phyloP scores from a whole-genome alignment of 2,888 invertebrate species.

The Drosophila engyochracea region DNA sequence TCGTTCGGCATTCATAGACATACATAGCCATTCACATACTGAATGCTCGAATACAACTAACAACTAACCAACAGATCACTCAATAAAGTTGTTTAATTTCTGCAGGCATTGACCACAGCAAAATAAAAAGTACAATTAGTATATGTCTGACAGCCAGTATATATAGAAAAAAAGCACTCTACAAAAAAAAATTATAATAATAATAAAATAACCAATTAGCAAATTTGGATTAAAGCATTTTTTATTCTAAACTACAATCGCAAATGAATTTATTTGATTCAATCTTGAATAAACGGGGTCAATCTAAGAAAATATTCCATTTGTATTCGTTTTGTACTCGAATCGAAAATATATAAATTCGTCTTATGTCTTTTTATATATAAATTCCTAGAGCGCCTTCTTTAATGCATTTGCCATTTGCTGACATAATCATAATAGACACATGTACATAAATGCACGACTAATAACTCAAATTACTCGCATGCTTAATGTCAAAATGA shows the following conservation, averaged over 20 bases:
- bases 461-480: conserved; percentile 1
- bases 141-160: too few relatives aligned
- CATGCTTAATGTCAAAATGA: conserved; percentile 7
- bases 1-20: background rate
- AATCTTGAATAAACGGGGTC: background rate
- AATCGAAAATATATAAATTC: too few relatives aligned
- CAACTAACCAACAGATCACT: conserved; percentile 27
- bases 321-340: background rate
- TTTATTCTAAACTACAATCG: background rate
- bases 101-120: background rate
- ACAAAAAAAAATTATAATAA: too few relatives aligned
- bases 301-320: background rate
- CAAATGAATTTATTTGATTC: background rate
- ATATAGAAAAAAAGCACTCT: background rate
- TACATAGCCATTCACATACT: conserved; percentile 24
- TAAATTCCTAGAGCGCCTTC: too few relatives aligned
- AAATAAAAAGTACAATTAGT: conserved; percentile 1
- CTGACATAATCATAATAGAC: conserved; percentile 2
- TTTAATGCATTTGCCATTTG: background rate
- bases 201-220: background rate
- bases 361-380: too few relatives aligned
- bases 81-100: conserved; percentile 36
- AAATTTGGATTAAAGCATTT: background rate
- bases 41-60: conserved; percentile 22
- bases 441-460: background rate